phyloP scores from a whole-genome alignment of 92 coral and sea anemone genomes.

The Diadumene lineata region DNA sequence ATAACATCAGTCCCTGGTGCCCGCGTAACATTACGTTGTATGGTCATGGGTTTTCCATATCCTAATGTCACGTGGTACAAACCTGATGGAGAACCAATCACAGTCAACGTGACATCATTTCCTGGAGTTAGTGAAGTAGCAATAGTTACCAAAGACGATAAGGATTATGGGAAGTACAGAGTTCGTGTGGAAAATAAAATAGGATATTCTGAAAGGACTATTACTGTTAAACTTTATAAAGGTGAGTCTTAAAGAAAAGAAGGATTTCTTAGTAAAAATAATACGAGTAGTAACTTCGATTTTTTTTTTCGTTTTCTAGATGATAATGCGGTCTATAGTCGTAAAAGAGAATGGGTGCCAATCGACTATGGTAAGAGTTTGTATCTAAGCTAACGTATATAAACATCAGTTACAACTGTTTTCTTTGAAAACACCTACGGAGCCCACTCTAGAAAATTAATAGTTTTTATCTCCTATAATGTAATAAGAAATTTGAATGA shows the following conservation, averaged over 20 bases:
- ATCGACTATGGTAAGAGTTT: no score
- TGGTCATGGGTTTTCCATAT: not conserved
- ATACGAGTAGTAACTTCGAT: not conserved
- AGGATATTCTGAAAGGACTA: not conserved
- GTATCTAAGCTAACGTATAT: no score
- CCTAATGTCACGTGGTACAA: slow-evolving; percentile 6
- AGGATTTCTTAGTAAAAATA: not conserved
- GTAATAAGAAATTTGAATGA: no score
- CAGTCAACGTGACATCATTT: not conserved
- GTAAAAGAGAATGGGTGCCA: no score
- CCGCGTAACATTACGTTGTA: not conserved
- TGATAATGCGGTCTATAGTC: no score
- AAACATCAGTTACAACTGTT: no score
- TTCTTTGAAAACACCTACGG: no score
- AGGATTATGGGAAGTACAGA: not conserved
- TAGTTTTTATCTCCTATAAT: no score
- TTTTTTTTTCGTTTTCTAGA: no score
- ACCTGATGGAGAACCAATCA: not conserved
- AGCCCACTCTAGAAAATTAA: no score
- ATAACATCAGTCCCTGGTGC: not conserved
- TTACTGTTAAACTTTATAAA: not conserved
- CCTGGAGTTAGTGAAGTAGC: not conserved
- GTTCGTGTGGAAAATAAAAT: not conserved
- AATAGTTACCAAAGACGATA: not conserved
- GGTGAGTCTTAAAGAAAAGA: not conserved